Evolutionary conservation across 2,113 vertebrate genomes (phyloP), one percentile per base, ranked within the genome.

Genomic region (Lophotis ruficrista): DNA sequence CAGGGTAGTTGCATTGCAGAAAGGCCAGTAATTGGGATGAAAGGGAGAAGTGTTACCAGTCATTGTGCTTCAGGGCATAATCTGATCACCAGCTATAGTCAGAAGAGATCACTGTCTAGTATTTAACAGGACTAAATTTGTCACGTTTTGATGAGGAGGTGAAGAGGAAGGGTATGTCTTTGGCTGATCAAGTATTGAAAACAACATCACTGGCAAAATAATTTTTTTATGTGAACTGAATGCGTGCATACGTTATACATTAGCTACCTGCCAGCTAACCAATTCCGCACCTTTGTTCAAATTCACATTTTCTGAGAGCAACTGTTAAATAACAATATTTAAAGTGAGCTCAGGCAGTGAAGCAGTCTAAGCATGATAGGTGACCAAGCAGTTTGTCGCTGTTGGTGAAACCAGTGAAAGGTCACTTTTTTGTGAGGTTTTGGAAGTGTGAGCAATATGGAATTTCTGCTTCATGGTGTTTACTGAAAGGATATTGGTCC

Each of bases 11-110:
- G 4, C 3, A 1, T 45, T 41, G 65, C 53, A 87, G 86, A 68
- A 58, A 89, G 76, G 72, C 69, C 92, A 89, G 53, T 95, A 96
- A 92, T 23, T 92, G 82, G 77, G 82, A 94, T 93, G 83, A 95
- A 96, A 94, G 71, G 37, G 83, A 88, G 87, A 95, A 96, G 85
- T 75, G 90, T 94, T 91, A 89, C 89, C 72, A 94, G 83, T 87
- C 87, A 69, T 95, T 94, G 66, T 93, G 96, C 96, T 96, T 95
- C 90, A 89, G 97, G 96, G 95, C 96, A 96, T 89, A 97, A 97
- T 96, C 82, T 96, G 96, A 97, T 97, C 94, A 94, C 84, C 95
- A 97, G 94, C 88, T 96, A 92, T 96, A 97, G 90, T 95, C 95
- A 94, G 90, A 96, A 96, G 82, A 97, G 88, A 97, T 96, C 81